Evolutionary conservation across 2,797 vertebrate genomes (phyloP), one percentile per base, ranked within the genome.

Genomic region (Onychomys arenicola): DNA sequence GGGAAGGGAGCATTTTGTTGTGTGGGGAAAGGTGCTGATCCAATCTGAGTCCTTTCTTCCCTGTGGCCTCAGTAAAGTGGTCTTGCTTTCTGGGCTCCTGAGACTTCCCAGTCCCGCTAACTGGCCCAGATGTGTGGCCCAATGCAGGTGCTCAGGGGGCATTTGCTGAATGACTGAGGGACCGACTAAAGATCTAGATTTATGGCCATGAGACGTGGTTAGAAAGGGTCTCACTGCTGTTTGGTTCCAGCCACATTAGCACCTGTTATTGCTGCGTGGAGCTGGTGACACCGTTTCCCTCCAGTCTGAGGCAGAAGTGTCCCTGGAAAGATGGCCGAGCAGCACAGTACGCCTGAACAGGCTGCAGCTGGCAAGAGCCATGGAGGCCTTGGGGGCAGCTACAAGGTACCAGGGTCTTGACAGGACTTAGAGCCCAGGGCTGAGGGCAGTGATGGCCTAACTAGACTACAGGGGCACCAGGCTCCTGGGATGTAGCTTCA

Each of bases 271-370:
- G 1, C 76, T 61, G 0, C 25, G 46, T 3, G 10, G 65, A 76
- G 40, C 85, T 21, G 12, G 27, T 65, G 73, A 94, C 29, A 55
- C 5, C 4, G 0, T 71, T 83, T 19, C 34, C 73, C 46, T 91
- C 76, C 83, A 49, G 5, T 61, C 43, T 2, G 71, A 19, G 7
- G 94, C 94, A 95, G 96, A 97, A 29, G 93, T 49, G 90, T 97
- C 96, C 73, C 96, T 89, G 97, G 95, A 92, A 89, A 97, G 10
- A 99, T 99, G 99, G 99, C 99, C 0, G 99, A 99, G 96, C 99
- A 99, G 97, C 99, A 99, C 43, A 99, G 99, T 75, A 98, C 98
- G 59, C 99, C 99, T 0, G 99, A 99, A 98, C 99, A 99, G 98
- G 98, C 99, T 97, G 99, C 98, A 8, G 99, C 99, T 73, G 99